Evolutionary conservation across 2,797 vertebrate species (phyloP), one percentile per base, ranked within the genome.

Genomic region (Chromis chromis): DNA sequence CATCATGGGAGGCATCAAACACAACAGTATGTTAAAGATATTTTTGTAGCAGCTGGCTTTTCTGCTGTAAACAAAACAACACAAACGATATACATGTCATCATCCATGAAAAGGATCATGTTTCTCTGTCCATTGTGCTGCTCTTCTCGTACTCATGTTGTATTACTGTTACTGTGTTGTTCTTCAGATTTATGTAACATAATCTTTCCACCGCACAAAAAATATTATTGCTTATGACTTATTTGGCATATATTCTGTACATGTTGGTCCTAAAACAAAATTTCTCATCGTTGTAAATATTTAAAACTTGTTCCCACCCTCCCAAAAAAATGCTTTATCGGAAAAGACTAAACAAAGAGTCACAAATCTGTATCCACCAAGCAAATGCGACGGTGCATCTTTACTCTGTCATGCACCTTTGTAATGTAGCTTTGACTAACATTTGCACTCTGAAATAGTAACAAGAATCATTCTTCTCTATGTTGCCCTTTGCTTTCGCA

Each of bases 221-320:
- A 84, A 78, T 83, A 76, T 76, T 82, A 21, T 82, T 71, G 69
- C 83, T 70, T 74, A 65, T 86, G 83, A 85, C 91, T 92, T 90
- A 84, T 92, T 92, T 92, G 78, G 66, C 82, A 81, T 87, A 75
- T 85, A 87, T 82, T 84, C 68, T 88, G 79, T 89, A 86, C 64
- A 73, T 77, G 65, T 77, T 81, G 67, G 65, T 81, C 68, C 65
- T 84, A 46, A 78, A 74, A 58, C 44, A 61, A 70, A 63, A 58
- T 55, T 39, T 76, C 57, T 72, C 75, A 76, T 88, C 70, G 76
- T 76, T 94, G 92, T 94, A 93, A 90, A 94, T 94, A 94, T 88
- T 68, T 76, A 62, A 85, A 69, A 65, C 39, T 79, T 36, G 24
- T 79, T 74, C 44, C 44, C 44, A 16, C 40, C 16, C 40, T 66